Evolutionary conservation across 1,140 invertebrate genomes (phyloP), one percentile per base, ranked within the genome.

Genomic region (Euura lappo): DNA sequence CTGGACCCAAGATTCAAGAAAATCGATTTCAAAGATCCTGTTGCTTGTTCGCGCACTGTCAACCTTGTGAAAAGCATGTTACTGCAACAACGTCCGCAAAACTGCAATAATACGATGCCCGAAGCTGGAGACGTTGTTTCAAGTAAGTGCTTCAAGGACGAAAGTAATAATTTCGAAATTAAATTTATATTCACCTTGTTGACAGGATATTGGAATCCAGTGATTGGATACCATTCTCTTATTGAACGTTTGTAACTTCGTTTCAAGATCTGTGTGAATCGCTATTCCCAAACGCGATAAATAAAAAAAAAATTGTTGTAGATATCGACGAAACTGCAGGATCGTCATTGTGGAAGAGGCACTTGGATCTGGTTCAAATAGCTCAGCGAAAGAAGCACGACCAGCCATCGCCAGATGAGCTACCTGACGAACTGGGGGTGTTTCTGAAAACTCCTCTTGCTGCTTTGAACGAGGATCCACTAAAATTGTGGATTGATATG

Each of bases 1-100:
- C 44, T 75, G 46, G 71, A 75, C 46, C 74, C 71, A 6, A 70
- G 74, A 28, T 75, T 75, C 44, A 71, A 72, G 46, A 75, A 75
- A 68, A 44, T 72, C 6, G 68, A 75, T 65, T 73, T 71, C 47
- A 6, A 51, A 51, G 47, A 51, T 51, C 47, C 47, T 51, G 47
- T 2, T 7, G 47, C 47, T 51, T 51, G 47, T 51, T 51, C 47
- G 11, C 47, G 47, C 6, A 11, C 47, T 51, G 47, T 51, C 47
- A 6, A 51, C 47, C 47, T 51, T 51, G 47, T 51, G 47, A 51
- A 51, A 11, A 51, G 11, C 47, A 51, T 51, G 47, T 51, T 51
- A 51, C 47, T 7, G 47, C 47, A 51, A 51, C 47, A 51, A 51
- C 47, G 47, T 51, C 47, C 47, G 11, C 47, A 51, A 51, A 7